Conservation (phyloP, 2,113 vertebrate species). For the Xyliphius kryptos region DNA sequence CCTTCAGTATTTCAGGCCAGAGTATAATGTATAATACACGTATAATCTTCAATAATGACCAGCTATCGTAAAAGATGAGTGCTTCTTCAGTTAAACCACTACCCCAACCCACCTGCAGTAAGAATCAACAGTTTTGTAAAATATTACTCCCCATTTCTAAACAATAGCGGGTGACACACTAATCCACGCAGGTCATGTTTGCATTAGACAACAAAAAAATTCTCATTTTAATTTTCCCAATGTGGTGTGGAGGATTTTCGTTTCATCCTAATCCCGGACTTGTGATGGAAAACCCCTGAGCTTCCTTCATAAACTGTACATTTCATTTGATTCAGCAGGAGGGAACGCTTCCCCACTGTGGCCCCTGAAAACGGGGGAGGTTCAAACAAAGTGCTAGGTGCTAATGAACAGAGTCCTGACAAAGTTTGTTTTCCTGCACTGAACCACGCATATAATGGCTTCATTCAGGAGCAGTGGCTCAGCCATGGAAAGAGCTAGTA, state of each 20-base stretch:
- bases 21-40: no score
- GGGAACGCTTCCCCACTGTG: slow-evolving; percentile 48
- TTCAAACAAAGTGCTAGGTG: slow-evolving; percentile 67
- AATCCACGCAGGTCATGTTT: not conserved
- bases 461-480: slow-evolving; percentile 72
- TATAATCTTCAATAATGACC: no score
- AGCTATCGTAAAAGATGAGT: no score
- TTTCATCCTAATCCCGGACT: slow-evolving; percentile 8
- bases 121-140: slow-evolving; percentile 11
- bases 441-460: slow-evolving; percentile 69
- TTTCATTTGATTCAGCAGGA: slow-evolving; percentile 47
- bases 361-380: slow-evolving; percentile 50
- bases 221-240: slow-evolving; percentile 17
- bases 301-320: slow-evolving; percentile 25
- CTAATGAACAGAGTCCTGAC: slow-evolving; percentile 68
- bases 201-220: slow-evolving; percentile 12
- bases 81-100: no score
- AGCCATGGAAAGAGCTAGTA: slow-evolving; percentile 76
- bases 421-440: slow-evolving; percentile 64
- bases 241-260: slow-evolving; percentile 8
- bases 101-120: no score
- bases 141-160: not conserved
- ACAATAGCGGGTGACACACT: slow-evolving; percentile 5
- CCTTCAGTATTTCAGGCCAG: no score
- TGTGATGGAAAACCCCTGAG: slow-evolving; percentile 35